Conservation (phyloP, 1,140 invertebrate species). For the Carposina sasakii region DNA sequence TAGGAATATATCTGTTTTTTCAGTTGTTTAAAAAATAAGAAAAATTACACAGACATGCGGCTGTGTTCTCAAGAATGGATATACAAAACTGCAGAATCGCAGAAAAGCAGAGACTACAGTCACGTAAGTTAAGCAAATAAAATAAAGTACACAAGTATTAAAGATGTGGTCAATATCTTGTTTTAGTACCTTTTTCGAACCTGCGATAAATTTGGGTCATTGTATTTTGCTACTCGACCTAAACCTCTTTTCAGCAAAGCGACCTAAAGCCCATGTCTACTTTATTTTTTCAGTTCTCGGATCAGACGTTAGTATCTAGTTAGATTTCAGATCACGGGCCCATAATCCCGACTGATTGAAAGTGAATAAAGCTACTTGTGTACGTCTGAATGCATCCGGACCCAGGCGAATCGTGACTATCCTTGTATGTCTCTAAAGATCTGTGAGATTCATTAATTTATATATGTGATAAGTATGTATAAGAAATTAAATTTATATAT, state of each 20-base stretch:
- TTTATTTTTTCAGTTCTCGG: no score
- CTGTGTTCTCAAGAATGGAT: no score
- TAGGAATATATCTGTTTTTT: no score
- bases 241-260: conserved; percentile 11
- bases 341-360: conserved; percentile 40
- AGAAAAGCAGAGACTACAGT: no score
- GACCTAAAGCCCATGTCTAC: no score
- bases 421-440: conserved; percentile 18
- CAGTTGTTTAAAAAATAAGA: no score
- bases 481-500: not conserved
- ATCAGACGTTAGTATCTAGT: conserved; percentile 17
- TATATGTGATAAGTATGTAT: not conserved
- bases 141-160: not conserved
- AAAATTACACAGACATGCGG: no score
- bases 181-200: not conserved
- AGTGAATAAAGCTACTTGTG: conserved; percentile 42
- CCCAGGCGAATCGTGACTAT: conserved; percentile 35
- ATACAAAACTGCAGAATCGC: no score
- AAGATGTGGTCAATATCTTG: not conserved
- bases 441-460: not conserved
- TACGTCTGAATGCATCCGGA: conserved; percentile 42
- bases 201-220: not conserved
- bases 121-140: not conserved
- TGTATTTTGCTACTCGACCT: not conserved
- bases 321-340: conserved; percentile 36